Base-by-base conservation (phyloP, 2,113 vertebrate species). In the Boleophthalmus pectinirostris region DNA sequence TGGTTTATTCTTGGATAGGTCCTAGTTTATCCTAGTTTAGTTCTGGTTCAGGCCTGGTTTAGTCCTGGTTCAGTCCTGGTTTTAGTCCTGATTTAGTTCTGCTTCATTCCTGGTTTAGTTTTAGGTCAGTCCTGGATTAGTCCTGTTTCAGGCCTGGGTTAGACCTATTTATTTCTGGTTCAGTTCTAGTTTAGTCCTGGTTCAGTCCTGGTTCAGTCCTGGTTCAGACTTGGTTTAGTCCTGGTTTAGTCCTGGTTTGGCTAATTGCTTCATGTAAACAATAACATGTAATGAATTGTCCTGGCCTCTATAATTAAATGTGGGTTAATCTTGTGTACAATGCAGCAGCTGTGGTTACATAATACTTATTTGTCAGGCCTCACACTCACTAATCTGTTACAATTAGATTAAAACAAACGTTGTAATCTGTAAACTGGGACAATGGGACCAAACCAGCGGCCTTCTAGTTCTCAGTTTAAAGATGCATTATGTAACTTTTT, bases 351-450 rank as follows among this genome's bases (percentile, higher is more conserved):
- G 46, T 14, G 14, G 5, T 82, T 79, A 51, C 68, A 53, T 75
- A 81, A 86, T 13, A 1, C 20, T n/a, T n/a, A 70, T 74, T 84
- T 66, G 68, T 78, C 77, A 35, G 57, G 18, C 25, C 69, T 66
- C 65, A n/a, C 66, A 61, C 76, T 46, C 72, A 56, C 74, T 78
- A 83, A 87, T 69, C 68, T 77, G 49, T 53, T 20, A 38, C 82
- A 64, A 72, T 73, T 78, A 80, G 74, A 82, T 79, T 51, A 53
- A 78, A 80, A 74, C 23, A 72, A 80, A 73, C 57, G 66, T 75
- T 33, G 69, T 75, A 61, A 81, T 80, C 65, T 64, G 14, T 68
- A 76, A 79, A 78, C 2, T 0, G 2, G 61, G 61, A 60, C 66
- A 76, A 75, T 54, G 47, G 35, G 49, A 70, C 53, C 20, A 33